These are phyloP conservation scores for Acropternis orthonyx DNA, from an alignment of 2,797 vertebrate genomes.

Conservation along the genomic window DNA sequence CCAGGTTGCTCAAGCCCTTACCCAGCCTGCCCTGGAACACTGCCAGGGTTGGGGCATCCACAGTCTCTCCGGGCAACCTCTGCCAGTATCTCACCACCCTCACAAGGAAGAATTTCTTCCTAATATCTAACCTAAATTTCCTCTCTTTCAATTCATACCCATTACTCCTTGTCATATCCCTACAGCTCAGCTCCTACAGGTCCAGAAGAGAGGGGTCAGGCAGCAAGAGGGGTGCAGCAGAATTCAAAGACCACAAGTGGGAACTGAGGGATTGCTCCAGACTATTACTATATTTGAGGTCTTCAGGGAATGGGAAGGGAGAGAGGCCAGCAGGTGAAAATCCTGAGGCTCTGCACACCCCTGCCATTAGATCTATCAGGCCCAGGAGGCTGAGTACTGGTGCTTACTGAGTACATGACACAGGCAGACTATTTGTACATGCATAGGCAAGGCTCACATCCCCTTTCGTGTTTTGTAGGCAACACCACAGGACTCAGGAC, in stretches of 20 bases:
- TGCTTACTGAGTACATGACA: background rate
- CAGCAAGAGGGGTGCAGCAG: background rate
- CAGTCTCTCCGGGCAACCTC: background rate
- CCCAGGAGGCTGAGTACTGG: background rate
- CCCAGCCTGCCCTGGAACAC: background rate
- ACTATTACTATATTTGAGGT: background rate
- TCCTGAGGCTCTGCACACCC: background rate
- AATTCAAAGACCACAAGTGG: background rate
- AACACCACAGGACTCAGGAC: background rate
- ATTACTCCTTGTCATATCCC: background rate
- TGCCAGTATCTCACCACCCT: background rate
- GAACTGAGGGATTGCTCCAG: background rate
- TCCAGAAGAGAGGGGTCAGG: background rate
- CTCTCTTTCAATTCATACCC: background rate
- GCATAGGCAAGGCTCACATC: background rate
- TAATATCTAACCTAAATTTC: background rate
- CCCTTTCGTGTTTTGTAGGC: background rate
- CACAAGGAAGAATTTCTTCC: background rate
- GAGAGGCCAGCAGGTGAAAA: background rate
- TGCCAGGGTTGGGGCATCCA: background rate
- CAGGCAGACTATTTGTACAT: background rate
- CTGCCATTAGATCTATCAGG: background rate
- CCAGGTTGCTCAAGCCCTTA: background rate
- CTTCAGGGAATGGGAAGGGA: background rate
- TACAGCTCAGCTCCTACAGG: background rate